phyloP scores from a whole-genome alignment of 1,140 invertebrate genomes.

The Monomorium pharaonis region DNA sequence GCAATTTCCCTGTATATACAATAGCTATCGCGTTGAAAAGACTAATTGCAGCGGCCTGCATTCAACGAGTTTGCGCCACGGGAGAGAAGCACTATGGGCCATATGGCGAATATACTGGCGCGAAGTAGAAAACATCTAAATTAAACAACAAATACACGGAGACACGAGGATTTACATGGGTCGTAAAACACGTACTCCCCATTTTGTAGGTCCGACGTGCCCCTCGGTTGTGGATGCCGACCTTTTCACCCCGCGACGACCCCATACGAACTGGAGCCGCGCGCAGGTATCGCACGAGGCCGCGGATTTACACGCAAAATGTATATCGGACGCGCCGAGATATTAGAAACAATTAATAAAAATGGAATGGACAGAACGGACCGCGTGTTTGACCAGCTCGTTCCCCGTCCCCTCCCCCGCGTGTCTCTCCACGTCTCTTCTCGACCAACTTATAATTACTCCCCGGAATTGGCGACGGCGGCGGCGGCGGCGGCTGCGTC shows the following conservation, averaged over 20 bases:
- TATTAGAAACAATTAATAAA: conserved; percentile 72
- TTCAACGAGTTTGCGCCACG: conserved; percentile 76
- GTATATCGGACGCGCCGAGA: conserved; percentile 67
- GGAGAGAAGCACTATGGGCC: conserved; percentile 73
- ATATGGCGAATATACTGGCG: conserved; percentile 68
- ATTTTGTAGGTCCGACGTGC: conserved; percentile 75
- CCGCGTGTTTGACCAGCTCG: conserved; percentile 61
- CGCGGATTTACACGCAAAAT: conserved; percentile 80
- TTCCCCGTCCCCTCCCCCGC: background rate
- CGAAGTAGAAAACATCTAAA: conserved; percentile 81
- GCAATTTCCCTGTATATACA: background rate
- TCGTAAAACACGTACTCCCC: conserved; percentile 82
- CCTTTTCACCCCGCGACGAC: conserved; percentile 60
- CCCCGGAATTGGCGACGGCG: conserved; percentile 58
- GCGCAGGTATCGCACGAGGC: conserved; percentile 76
- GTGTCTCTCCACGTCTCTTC: background rate
- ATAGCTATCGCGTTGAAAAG: conserved; percentile 15
- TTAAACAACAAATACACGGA: conserved; percentile 83
- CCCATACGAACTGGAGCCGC: conserved; percentile 63
- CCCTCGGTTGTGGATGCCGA: conserved; percentile 53
- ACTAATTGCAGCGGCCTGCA: conserved; percentile 62
- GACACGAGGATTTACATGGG: conserved; percentile 81
- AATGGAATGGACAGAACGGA: conserved; percentile 34
- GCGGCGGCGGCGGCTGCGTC: conserved; percentile 18
- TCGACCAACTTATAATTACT: conserved; percentile 73